A percentile compares a stretch with the other conserved stretches of the same genome.
Conservation (phyloP, 2,797 vertebrate species). For the Erpetoichthys calabaricus region DNA sequence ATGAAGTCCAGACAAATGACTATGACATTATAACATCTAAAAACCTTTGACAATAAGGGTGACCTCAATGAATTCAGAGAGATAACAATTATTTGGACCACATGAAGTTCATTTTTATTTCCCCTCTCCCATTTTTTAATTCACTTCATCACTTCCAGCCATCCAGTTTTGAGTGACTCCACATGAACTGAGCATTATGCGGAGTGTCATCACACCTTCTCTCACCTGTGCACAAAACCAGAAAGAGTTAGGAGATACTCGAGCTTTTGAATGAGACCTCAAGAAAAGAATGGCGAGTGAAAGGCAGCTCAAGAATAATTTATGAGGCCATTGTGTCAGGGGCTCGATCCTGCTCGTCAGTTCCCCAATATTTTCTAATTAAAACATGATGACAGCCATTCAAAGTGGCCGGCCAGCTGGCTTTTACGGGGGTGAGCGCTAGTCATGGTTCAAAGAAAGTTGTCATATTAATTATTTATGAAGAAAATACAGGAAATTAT, state of each 20-base stretch:
- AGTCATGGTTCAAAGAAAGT: conserved; percentile 31
- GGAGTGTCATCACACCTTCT: no score
- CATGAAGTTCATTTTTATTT: no score
- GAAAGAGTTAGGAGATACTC: conserved; percentile 13
- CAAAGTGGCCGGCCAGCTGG: conserved; percentile 14
- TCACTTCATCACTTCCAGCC: no score
- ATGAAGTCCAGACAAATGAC: no score
- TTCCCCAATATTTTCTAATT: conserved; percentile 26
- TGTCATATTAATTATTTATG: conserved; percentile 36
- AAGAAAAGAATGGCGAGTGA: conserved; percentile 19
- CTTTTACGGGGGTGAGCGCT: conserved; percentile 20
- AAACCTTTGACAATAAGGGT: no score
- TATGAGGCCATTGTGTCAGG: conserved; percentile 25
- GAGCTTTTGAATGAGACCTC: conserved; percentile 27
- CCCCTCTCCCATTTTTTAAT: no score
- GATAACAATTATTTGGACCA: no score
- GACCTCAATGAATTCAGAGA: no score
- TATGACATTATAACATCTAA: no score
- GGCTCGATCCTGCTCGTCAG: conserved; percentile 15
- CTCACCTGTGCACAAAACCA: neutral
- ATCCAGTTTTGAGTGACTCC: no score
- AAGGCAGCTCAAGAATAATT: conserved; percentile 32
- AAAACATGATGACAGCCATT: conserved; percentile 33
- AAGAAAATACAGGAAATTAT: conserved; percentile 3
- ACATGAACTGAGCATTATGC: no score